A percentile compares a stretch with the other conserved stretches of the same genome.
Evolutionary conservation across 2,113 vertebrate genomes (phyloP).

Genomic region (Sinosuthora webbiana): DNA sequence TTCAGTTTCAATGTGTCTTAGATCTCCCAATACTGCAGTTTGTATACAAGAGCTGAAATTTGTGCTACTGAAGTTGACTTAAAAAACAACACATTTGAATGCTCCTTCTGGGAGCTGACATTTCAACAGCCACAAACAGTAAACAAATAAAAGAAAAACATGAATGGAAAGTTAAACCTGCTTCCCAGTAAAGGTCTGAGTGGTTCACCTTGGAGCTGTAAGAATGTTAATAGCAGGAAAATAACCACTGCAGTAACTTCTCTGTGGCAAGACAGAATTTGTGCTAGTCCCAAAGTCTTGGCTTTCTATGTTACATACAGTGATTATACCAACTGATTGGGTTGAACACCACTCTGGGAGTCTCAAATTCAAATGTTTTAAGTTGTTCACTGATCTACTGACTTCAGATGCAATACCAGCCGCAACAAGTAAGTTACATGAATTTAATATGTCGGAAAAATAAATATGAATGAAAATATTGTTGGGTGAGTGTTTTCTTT

Average conservation of each 20-base stretch:
- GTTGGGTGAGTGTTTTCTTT: neutral
- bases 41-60: constrained; percentile 29
- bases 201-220: neutral
- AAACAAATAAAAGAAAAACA: neutral
- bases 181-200: neutral
- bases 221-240: neutral
- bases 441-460: neutral
- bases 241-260: neutral
- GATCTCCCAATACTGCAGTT: constrained; percentile 21
- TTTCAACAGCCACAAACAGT: neutral
- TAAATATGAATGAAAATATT: neutral
- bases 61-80: neutral
- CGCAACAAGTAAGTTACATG: neutral
- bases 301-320: neutral
- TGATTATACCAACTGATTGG: neutral
- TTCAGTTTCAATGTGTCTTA: neutral
- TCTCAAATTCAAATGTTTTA: neutral
- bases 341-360: neutral
- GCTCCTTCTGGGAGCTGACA: neutral
- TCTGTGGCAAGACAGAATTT: neutral
- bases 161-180: neutral
- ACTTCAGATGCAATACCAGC: neutral
- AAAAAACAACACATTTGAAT: neutral
- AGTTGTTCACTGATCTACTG: neutral
- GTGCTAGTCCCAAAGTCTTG: neutral